Evolutionary conservation across 2,888 invertebrate species (phyloP), one percentile per base, ranked within the genome.

Genomic region (Andrena fulva): DNA sequence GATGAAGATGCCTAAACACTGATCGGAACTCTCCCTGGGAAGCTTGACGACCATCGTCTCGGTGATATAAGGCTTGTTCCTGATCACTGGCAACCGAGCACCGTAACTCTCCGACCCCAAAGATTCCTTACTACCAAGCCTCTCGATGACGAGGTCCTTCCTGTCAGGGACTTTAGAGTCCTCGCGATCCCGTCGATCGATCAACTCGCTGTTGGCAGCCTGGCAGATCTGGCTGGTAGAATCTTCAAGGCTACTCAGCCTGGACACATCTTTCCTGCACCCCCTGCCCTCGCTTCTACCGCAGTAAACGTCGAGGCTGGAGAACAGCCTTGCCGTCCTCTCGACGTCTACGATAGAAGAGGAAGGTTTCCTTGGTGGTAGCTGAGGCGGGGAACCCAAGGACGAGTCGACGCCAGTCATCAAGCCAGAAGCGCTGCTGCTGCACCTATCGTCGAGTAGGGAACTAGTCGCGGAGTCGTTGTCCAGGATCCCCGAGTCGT

Each of bases 401-500:
- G 88, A 85, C 4, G 89, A 87, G 8, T 87, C 91, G 16, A 84
- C 70, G 10, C 64, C 70, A 2, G 66, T 80, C n/a, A 89, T 33
- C 24, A 86, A 78, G 0, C 90, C 89, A 10, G 92, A 91, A 62
- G 91, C 90, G 1, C 92, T 91, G 82, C 91, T 93, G 80, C 92
- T 89, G 76, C 92, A 94, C 29, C 93, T 89, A 76, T 93, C 93
- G 71, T 94, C 93, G 82, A 96, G 95, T 82, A 96, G 94, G 1
- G 96, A 96, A 76, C 96, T 96, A 68, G 96, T 96, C 8, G 96
- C 96, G 0, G 96, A 96, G 91, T 96, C 96, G 90, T 96, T 97
- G 89, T 97, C 96, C 91, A 97, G 94, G 88, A 97, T 97, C 54
- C 97, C 97, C 35, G 97, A 97, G 93, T 97, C 97, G 79, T 96